phyloP scores from a whole-genome alignment of 2,888 invertebrate species.

The Aporophyla nigra region DNA sequence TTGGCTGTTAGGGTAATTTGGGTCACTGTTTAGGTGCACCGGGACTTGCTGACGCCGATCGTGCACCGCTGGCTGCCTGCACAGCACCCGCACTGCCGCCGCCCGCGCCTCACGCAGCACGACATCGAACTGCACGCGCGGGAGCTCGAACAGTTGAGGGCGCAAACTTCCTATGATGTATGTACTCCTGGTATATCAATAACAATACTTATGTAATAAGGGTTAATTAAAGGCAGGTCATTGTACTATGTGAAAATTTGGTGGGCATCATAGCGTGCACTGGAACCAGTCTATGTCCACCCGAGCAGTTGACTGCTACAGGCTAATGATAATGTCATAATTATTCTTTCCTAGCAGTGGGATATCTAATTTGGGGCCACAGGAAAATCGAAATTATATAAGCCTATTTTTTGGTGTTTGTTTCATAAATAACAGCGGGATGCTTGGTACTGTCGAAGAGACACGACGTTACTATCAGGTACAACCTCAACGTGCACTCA shows the following conservation, averaged over 20 bases:
- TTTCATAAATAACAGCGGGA: background rate
- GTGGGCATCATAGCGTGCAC: background rate
- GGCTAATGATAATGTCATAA: background rate
- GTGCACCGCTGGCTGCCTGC: slow-evolving; percentile 90
- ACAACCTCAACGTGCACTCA: background rate
- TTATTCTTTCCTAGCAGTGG: background rate
- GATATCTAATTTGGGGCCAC: too few species aligned
- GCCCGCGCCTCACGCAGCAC: slow-evolving; percentile 83
- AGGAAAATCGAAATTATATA: background rate
- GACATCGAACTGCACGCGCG: slow-evolving; percentile 82
- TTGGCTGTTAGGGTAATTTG: slow-evolving; percentile 31
- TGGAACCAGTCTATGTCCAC: background rate
- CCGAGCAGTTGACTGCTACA: background rate
- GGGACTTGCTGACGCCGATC: slow-evolving; percentile 92
- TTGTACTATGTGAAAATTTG: background rate
- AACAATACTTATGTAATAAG: background rate
- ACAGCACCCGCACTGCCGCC: slow-evolving; percentile 81
- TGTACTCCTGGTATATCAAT: slow-evolving; percentile 45
- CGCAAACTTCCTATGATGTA: slow-evolving; percentile 71
- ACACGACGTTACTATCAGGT: background rate
- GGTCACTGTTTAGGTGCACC: slow-evolving; percentile 84
- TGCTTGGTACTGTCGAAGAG: background rate
- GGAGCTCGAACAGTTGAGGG: slow-evolving; percentile 76
- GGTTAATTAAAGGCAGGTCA: background rate
- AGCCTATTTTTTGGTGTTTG: background rate